Conservation (phyloP, 2,888 invertebrate genomes). For the Laothoe populi region DNA sequence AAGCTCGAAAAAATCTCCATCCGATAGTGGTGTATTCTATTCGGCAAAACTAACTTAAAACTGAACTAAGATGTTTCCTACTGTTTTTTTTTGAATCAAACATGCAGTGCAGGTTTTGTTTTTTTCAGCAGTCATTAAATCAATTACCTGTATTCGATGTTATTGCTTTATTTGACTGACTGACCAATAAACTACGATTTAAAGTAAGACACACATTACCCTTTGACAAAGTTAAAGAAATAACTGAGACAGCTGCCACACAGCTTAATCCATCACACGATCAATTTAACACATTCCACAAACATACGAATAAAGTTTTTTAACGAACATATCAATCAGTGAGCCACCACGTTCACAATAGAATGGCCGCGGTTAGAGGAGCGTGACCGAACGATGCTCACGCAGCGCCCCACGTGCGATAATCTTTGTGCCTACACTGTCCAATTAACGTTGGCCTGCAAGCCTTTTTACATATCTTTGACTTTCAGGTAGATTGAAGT, state of each 20-base stretch:
- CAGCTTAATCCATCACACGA: not conserved
- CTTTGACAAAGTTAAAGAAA: not conserved
- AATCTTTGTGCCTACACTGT: conserved; percentile 40
- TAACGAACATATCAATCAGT: conserved; percentile 61
- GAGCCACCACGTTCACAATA: conserved; percentile 41
- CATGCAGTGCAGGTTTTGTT: too few species aligned
- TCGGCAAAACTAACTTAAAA: too few species aligned
- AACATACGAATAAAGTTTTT: conserved; percentile 9
- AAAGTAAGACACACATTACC: not conserved
- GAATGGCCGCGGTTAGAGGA: conserved; percentile 39
- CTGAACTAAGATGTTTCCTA: too few species aligned
- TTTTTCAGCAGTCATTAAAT: too few species aligned
- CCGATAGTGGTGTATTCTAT: too few species aligned
- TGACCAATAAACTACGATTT: not conserved
- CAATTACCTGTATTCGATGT: too few species aligned
- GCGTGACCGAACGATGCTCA: conserved; percentile 64
- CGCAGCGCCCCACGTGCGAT: conserved; percentile 58
- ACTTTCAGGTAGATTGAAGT: not conserved
- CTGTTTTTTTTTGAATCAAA: too few species aligned
- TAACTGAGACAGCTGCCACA: conserved; percentile 7
- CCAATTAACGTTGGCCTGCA: not conserved
- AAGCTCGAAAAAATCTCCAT: too few species aligned
- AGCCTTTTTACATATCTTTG: not conserved
- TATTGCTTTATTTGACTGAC: too few species aligned
- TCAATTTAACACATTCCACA: conserved; percentile 25